These are phyloP conservation scores for Ypsolopha scabrella DNA, from an alignment of 2,888 invertebrate genomes.

Conservation along the genomic window DNA sequence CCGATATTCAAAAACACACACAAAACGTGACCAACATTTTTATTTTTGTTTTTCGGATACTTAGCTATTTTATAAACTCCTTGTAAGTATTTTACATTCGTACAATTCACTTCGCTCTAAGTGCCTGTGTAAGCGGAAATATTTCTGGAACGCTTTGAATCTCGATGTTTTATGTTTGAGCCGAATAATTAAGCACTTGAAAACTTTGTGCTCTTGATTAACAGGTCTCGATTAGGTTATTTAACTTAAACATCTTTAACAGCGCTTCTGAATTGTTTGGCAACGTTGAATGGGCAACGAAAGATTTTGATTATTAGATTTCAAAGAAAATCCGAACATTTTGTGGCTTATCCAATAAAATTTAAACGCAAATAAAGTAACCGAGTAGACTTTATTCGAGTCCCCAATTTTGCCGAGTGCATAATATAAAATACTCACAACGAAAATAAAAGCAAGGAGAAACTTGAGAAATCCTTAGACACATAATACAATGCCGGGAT, in stretches of 20 bases:
- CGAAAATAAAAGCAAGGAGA: slow-evolving; percentile 28
- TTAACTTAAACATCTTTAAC: slow-evolving; percentile 52
- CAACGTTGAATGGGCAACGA: slow-evolving; percentile 28
- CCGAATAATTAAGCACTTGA: slow-evolving; percentile 64
- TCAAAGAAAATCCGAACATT: background rate
- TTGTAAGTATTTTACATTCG: slow-evolving; percentile 39
- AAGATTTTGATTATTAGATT: background rate
- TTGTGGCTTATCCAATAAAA: background rate
- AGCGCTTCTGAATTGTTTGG: slow-evolving; percentile 44
- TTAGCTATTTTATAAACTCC: too few species aligned
- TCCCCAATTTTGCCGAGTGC: slow-evolving; percentile 46
- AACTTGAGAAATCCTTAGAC: slow-evolving; percentile 41
- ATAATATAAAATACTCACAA: slow-evolving; percentile 34
- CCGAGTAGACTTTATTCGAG: background rate
- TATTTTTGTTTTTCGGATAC: too few species aligned
- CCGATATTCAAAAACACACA: too few species aligned
- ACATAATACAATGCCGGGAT: slow-evolving; percentile 52
- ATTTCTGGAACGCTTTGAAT: slow-evolving; percentile 59
- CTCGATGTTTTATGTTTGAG: slow-evolving; percentile 62
- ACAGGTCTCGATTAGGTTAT: slow-evolving; percentile 58
- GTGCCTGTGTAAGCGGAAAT: slow-evolving; percentile 53
- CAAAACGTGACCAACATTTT: too few species aligned
- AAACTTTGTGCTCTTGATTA: slow-evolving; percentile 64
- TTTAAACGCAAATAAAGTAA: background rate
- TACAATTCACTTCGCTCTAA: slow-evolving; percentile 47